Evolutionary conservation across 2,113 vertebrate species (phyloP).

Genomic region (Cyprinodon variegatus): DNA sequence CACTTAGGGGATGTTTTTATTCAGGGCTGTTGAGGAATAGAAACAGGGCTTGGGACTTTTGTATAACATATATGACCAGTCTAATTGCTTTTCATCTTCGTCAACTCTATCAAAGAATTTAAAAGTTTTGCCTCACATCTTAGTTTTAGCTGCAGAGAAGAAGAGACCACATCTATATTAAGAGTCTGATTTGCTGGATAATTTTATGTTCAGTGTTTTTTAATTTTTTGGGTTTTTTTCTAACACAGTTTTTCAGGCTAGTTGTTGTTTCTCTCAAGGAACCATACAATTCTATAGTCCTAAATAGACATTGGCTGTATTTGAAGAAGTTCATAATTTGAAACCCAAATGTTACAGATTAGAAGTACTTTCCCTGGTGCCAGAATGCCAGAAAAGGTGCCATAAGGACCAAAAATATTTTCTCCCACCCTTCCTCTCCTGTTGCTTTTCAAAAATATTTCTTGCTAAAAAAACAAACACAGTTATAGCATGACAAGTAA

Average conservation of each 20-base stretch:
- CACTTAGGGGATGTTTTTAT: constrained; percentile 78
- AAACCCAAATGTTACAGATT: background rate
- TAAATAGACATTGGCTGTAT: background rate
- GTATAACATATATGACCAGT: constrained; percentile 65
- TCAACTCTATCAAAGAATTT: constrained; percentile 78
- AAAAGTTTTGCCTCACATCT: constrained; percentile 71
- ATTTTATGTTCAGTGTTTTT: background rate
- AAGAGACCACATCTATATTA: constrained; percentile 12
- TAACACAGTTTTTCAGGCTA: background rate
- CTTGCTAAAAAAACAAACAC: background rate
- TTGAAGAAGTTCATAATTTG: background rate
- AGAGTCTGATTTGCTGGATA: constrained; percentile 11
- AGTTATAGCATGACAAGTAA: background rate
- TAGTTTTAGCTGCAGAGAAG: constrained; percentile 53
- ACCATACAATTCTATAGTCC: background rate
- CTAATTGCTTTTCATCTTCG: constrained; percentile 82
- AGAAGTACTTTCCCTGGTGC: background rate
- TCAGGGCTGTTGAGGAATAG: constrained; percentile 71
- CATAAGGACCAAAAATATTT: background rate
- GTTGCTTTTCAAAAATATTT: background rate
- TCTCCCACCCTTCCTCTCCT: no score
- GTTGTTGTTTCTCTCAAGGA: background rate
- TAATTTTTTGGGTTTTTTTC: background rate
- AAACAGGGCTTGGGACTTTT: constrained; percentile 62
- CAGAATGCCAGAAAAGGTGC: background rate